phyloP scores from a whole-genome alignment of 2,888 invertebrate species.

The Zelleria hepariella region DNA sequence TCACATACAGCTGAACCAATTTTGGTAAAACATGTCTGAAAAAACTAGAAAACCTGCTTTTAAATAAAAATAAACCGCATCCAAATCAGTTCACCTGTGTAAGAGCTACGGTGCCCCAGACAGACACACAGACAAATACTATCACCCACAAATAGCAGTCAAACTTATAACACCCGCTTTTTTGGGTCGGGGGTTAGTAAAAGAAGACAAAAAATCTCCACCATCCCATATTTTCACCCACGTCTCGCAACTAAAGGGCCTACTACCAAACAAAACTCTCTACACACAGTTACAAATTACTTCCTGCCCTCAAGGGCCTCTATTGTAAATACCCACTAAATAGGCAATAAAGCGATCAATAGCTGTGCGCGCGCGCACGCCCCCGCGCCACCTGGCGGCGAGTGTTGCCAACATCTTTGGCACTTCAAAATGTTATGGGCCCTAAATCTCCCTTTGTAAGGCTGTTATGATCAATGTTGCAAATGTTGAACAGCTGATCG shows the following conservation, averaged over 20 bases:
- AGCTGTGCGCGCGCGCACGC: slow-evolving; percentile 16
- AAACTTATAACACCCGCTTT: too few relatives aligned
- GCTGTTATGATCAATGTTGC: not conserved
- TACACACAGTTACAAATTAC: slow-evolving; percentile 24
- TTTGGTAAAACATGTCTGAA: too few relatives aligned
- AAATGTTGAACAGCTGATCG: not conserved
- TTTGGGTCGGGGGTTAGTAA: too few relatives aligned
- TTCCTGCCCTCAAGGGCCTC: slow-evolving; percentile 25
- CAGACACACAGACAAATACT: too few relatives aligned
- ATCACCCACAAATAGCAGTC: too few relatives aligned
- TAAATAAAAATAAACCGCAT: too few relatives aligned
- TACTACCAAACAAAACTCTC: slow-evolving; percentile 1
- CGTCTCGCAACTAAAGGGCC: not conserved
- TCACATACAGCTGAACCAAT: too few relatives aligned
- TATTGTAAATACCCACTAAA: slow-evolving; percentile 22
- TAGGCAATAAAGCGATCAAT: slow-evolving; percentile 27
- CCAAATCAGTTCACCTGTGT: too few relatives aligned
- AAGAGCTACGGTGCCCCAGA: too few relatives aligned
- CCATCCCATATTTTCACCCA: not conserved
- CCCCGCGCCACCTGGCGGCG: slow-evolving; percentile 26
- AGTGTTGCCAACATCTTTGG: slow-evolving; percentile 9
- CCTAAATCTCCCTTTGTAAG: not conserved
- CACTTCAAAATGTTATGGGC: not conserved
- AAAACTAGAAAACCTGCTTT: too few relatives aligned
- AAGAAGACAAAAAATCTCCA: too few relatives aligned